These are phyloP conservation scores for Orchesella cincta DNA, from an alignment of 1,140 invertebrate species.

Conservation along the genomic window DNA sequence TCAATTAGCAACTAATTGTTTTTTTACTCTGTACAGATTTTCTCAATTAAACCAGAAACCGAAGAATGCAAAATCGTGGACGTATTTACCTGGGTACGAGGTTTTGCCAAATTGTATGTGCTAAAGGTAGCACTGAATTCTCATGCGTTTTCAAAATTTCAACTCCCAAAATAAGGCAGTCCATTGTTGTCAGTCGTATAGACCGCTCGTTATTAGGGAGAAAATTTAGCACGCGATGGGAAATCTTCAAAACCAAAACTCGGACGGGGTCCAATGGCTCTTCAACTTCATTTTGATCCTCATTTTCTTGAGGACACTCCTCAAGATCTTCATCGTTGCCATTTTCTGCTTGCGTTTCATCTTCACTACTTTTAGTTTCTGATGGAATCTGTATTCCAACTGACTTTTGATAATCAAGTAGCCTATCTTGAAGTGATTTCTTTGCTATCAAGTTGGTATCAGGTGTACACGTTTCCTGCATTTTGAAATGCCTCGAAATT, in stretches of 20 bases:
- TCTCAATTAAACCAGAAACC: too few species aligned
- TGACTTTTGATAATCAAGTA: conserved; percentile 11
- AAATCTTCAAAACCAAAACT: conserved; percentile 44
- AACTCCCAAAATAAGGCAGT: conserved; percentile 49
- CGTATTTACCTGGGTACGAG: conserved; percentile 40
- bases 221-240: conserved; percentile 42
- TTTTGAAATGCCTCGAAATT: conserved; percentile 18
- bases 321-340: conserved; percentile 43
- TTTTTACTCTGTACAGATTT: neutral
- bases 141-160: conserved; percentile 32
- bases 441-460: neutral
- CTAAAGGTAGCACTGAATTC: conserved; percentile 42
- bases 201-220: conserved; percentile 31
- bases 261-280: conserved; percentile 41
- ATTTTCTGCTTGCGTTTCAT: conserved; percentile 56
- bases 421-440: conserved; percentile 6
- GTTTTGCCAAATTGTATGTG: conserved; percentile 45
- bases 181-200: conserved; percentile 43
- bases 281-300: conserved; percentile 54
- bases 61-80: too few species aligned
- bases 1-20: conserved; percentile 1
- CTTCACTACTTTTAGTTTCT: conserved; percentile 31
- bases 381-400: neutral
- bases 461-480: neutral
- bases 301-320: conserved; percentile 33